Percentiles rank a stretch among this genome's conserved stretches.
Conservation (phyloP, 2,797 vertebrate genomes). For the Siniperca scherzeri region DNA sequence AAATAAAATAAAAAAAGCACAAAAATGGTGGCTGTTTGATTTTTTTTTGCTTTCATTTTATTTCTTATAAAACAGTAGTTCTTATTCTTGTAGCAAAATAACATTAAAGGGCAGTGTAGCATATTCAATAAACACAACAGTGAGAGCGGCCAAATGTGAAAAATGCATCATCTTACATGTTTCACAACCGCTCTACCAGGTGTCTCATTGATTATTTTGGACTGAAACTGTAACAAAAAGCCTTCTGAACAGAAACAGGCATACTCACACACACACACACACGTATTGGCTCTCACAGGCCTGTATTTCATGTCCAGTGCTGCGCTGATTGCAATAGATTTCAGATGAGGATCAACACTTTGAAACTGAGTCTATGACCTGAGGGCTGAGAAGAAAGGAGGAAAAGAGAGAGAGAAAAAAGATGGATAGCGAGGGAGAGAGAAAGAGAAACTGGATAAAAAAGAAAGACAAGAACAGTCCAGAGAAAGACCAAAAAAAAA, state of each 20-base stretch:
- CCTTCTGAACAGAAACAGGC: conserved; percentile 56
- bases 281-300: conserved; percentile 61
- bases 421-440: conserved; percentile 55
- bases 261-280: conserved; percentile 22
- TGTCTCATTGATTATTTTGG: conserved; percentile 72
- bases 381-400: conserved; percentile 80
- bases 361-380: conserved; percentile 90
- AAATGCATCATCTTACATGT: conserved; percentile 36
- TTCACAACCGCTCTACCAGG: conserved; percentile 50
- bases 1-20: not conserved
- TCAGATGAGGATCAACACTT: conserved; percentile 91
- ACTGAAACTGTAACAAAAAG: conserved; percentile 67
- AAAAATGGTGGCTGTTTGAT: not conserved
- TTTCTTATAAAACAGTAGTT: not conserved
- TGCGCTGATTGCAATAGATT: conserved; percentile 88
- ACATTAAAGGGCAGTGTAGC: not conserved
- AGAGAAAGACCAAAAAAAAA: conserved; percentile 66
- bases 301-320: conserved; percentile 69
- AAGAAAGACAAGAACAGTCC: conserved; percentile 50
- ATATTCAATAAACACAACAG: conserved; percentile 22
- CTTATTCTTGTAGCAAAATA: not conserved
- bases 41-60: not conserved
- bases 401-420: conserved; percentile 52
- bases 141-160: not conserved
- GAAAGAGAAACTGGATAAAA: conserved; percentile 38